phyloP scores from a whole-genome alignment of 2,113 vertebrate species.

The Isichthys henryi region DNA sequence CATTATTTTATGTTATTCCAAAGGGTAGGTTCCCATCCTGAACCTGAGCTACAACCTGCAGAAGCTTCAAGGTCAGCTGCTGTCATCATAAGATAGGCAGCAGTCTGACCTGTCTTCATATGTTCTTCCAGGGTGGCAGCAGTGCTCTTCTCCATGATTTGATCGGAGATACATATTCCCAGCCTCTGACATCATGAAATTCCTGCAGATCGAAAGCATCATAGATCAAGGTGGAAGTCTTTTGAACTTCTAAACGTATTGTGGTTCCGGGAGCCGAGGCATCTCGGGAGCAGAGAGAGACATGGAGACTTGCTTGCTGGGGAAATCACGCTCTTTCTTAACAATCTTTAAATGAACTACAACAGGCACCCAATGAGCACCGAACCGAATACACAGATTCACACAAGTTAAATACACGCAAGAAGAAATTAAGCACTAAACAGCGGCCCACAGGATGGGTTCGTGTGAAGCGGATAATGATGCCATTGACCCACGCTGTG shows the following conservation, averaged over 20 bases:
- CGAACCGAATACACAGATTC: too few relatives aligned
- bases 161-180: conserved; percentile 53
- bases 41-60: too few relatives aligned
- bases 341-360: too few relatives aligned
- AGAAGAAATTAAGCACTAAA: not conserved
- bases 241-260: not conserved
- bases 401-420: too few relatives aligned
- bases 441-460: not conserved
- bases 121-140: conserved; percentile 80
- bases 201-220: conserved; percentile 95
- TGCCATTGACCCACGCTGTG: not conserved
- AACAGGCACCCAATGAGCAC: too few relatives aligned
- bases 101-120: conserved; percentile 14
- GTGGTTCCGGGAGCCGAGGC: too few relatives aligned
- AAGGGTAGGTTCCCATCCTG: too few relatives aligned
- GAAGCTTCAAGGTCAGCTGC: too few relatives aligned
- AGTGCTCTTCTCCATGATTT: conserved; percentile 87
- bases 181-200: conserved; percentile 69
- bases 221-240: conserved; percentile 86
- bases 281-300: too few relatives aligned
- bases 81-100: not conserved
- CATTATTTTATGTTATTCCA: too few relatives aligned
- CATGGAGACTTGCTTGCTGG: too few relatives aligned
- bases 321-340: too few relatives aligned
- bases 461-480: not conserved